Conservation (phyloP, 2,888 invertebrate genomes). For the Sminthurides aquaticus region DNA sequence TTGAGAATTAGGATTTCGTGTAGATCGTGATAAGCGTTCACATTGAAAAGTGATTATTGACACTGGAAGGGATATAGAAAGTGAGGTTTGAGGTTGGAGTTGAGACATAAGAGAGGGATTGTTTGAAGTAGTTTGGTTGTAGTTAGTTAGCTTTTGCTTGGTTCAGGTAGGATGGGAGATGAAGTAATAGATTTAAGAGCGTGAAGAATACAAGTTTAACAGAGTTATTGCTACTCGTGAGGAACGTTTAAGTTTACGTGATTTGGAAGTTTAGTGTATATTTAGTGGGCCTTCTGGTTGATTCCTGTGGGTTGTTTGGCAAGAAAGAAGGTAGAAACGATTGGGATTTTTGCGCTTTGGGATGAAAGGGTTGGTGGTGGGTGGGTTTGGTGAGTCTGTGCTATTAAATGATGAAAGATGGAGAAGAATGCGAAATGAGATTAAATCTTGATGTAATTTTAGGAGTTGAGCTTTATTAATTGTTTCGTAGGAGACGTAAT, state of each 20-base stretch:
- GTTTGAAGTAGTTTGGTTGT: not conserved
- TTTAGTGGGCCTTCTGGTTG: too few relatives aligned
- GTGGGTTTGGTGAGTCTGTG: too few relatives aligned
- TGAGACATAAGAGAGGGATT: not conserved
- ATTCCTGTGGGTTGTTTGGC: too few relatives aligned
- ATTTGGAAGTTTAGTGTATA: too few relatives aligned
- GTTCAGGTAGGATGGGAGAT: not conserved
- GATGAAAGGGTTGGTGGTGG: too few relatives aligned
- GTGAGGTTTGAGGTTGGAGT: too few relatives aligned
- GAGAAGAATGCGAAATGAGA: not conserved
- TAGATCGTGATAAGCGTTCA: conserved; percentile 1
- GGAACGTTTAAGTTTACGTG: not conserved
- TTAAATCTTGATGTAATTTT: not conserved
- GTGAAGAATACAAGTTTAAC: not conserved
- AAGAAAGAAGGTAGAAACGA: too few relatives aligned
- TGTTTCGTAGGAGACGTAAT: not conserved
- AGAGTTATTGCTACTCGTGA: not conserved
- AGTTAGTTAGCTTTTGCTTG: not conserved
- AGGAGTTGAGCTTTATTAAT: conserved; percentile 1
- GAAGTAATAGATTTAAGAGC: not conserved
- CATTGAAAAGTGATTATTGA: conserved; percentile 5
- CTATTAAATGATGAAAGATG: not conserved
- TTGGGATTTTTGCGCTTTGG: too few relatives aligned
- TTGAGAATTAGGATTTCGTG: conserved; percentile 3
- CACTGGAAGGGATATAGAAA: conserved; percentile 1